phyloP scores from a whole-genome alignment of 2,888 invertebrate species.

The Andrena camellia region DNA sequence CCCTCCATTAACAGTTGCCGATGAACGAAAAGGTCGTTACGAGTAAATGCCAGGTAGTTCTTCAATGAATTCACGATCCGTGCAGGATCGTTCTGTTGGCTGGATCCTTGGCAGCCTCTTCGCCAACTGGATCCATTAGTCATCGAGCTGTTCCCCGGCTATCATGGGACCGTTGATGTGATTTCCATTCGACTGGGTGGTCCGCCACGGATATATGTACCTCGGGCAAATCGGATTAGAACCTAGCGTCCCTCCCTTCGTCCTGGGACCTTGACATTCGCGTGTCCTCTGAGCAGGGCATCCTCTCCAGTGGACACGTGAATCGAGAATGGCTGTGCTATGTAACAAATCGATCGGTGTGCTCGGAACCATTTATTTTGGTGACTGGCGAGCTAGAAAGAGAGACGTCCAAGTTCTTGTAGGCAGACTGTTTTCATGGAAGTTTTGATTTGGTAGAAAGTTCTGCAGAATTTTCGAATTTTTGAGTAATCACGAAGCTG shows the following conservation, averaged over 20 bases:
- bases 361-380: not conserved
- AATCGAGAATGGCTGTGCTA: not conserved
- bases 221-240: slow-evolving; percentile 59
- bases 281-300: not conserved
- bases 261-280: slow-evolving; percentile 23
- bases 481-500: too few relatives aligned
- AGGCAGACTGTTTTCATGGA: too few relatives aligned
- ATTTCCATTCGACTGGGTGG: slow-evolving; percentile 69
- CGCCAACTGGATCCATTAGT: slow-evolving; percentile 67
- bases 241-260: slow-evolving; percentile 17
- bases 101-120: slow-evolving; percentile 43
- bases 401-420: too few relatives aligned
- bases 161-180: slow-evolving; percentile 59
- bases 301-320: not conserved
- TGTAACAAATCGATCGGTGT: not conserved
- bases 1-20: slow-evolving; percentile 54
- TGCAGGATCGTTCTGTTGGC: slow-evolving; percentile 35
- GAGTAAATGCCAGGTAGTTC: slow-evolving; percentile 64
- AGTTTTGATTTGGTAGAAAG: too few relatives aligned
- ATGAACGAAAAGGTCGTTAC: slow-evolving; percentile 67
- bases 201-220: slow-evolving; percentile 45
- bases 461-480: too few relatives aligned
- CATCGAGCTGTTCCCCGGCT: slow-evolving; percentile 64
- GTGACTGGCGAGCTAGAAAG: not conserved
- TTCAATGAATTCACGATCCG: slow-evolving; percentile 66